phyloP scores from a whole-genome alignment of 2,797 vertebrate species.

The Mastacembelus armatus region DNA sequence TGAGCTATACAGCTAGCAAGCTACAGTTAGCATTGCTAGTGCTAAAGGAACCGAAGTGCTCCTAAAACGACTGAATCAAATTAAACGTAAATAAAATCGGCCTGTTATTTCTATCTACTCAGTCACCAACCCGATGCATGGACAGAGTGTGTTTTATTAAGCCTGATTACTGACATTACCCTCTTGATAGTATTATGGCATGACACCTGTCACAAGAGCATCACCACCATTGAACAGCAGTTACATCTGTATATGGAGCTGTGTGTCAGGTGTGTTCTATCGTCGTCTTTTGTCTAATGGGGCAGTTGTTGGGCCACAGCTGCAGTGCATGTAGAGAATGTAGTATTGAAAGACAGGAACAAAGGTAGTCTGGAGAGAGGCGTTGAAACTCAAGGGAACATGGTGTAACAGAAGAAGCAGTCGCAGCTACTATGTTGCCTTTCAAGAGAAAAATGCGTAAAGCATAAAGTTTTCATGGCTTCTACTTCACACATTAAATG shows the following conservation, averaged over 20 bases:
- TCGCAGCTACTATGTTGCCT: background rate
- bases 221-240: slow-evolving; percentile 10
- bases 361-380: too few species aligned
- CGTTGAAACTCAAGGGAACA: too few species aligned
- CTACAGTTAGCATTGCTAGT: slow-evolving; percentile 16
- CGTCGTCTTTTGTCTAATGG: background rate
- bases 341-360: background rate
- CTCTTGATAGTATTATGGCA: background rate
- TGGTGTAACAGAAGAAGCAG: background rate
- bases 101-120: background rate
- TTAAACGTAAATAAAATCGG: background rate
- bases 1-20: slow-evolving; percentile 17
- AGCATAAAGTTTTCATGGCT: background rate
- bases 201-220: slow-evolving; percentile 65
- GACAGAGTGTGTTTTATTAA: background rate
- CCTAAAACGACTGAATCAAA: slow-evolving; percentile 14
- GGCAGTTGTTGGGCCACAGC: background rate
- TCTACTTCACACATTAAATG: background rate
- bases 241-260: too few species aligned
- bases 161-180: background rate
- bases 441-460: background rate
- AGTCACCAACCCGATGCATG: background rate
- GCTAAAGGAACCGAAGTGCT: slow-evolving; percentile 12
- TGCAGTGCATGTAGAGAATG: background rate
- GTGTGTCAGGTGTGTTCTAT: background rate